Base-by-base conservation (phyloP, 1,140 invertebrate species). In the Brachionus sp. region DNA sequence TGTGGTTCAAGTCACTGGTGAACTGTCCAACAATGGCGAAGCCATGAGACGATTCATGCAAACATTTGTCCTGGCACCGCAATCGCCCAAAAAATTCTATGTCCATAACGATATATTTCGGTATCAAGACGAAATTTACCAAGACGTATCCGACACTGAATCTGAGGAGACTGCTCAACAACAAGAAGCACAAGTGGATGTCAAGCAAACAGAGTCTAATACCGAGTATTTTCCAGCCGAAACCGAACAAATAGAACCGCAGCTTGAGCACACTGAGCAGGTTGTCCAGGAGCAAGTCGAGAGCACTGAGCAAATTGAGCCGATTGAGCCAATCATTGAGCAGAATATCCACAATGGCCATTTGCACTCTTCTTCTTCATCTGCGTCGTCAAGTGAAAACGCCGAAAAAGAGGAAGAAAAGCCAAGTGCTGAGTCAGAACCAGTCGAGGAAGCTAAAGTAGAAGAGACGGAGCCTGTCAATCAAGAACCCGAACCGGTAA, bases 101-200 rank as follows among this genome's bases (percentile, higher is more conserved):
- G 96, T 98, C 19, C 95, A 96, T 87, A 98, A 98, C 90, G 96
- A 98, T 89, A 98, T 98, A 87, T 98, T 98, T 90, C 93, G 96
- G 77, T 98, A 98, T 88, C 96, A 98, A 91, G 94, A 94, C 89
- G 92, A 94, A 85, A 92, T 93, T 42, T 93, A 93, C 85, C 91
- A 91, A 78, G 94, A 95, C 16, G 37, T 44, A 3, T 82, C 80
- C 13, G 80, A 82, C 33, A 66, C 50, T 37, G 77, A 80, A 10
- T 57, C 77, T 5, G 77, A 80, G 12, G 62, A 66, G 2, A 10
- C 25, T 9, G 10, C 29, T 78, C 75, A 62, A 12, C 23, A 19
- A 7, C 75, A 57, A 57, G 44, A 50, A 16, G n/a, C 13, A n/a
- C 75, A 50, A 29, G 23, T 33, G 3, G 42, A 77, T 0, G 44